Percentiles rank a stretch among this genome's conserved stretches.
phyloP scores from a whole-genome alignment of 2,113 vertebrate genomes.

The Anseranas semipalmata region DNA sequence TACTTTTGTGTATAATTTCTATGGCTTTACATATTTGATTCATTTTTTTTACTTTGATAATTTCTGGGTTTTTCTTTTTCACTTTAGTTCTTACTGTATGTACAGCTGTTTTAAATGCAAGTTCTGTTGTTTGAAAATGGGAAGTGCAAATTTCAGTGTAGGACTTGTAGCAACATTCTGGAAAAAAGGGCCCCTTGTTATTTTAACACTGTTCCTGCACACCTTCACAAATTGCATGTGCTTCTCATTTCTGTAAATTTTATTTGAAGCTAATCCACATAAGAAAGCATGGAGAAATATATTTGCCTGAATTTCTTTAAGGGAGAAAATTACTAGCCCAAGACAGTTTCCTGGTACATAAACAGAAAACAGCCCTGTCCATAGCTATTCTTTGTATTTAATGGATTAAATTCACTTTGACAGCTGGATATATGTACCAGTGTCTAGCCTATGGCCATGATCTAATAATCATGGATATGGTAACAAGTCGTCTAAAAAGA shows the following conservation, averaged over 20 bases:
- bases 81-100: not conserved
- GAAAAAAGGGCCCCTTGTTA: not conserved
- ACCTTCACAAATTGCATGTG: not conserved
- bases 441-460: conserved; percentile 60
- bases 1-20: not conserved
- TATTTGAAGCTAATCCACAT: not conserved
- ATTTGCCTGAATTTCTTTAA: not conserved
- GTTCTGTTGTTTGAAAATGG: not conserved
- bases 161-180: not conserved
- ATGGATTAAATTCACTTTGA: conserved; percentile 70
- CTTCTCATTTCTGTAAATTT: not conserved
- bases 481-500: conserved; percentile 66
- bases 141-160: not conserved
- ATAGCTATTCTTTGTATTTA: conserved; percentile 53
- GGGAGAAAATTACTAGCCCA: not conserved
- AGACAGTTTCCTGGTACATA: conserved; percentile 15
- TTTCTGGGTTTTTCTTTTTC: not conserved
- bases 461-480: conserved; percentile 67
- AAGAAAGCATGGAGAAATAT: not conserved
- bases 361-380: conserved; percentile 53
- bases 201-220: not conserved
- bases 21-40: not conserved
- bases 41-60: not conserved
- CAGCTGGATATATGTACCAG: conserved; percentile 65
- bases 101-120: not conserved